Evolutionary conservation across 2,797 vertebrate species (phyloP), one percentile per base, ranked within the genome.

Genomic region (Tadarida brasiliensis): DNA sequence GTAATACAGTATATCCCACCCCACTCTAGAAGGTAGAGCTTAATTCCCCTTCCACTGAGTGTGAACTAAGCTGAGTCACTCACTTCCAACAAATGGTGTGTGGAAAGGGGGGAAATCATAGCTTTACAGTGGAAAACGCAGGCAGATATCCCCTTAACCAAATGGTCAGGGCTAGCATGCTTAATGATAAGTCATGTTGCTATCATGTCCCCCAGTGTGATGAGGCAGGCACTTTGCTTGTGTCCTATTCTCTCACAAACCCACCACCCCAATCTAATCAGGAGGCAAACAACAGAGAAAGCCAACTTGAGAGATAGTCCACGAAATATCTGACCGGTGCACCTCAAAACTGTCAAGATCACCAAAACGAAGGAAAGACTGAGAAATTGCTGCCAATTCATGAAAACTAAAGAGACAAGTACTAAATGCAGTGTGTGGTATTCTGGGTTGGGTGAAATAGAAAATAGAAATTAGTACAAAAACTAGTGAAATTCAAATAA

Each of bases 211-310:
- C 28, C 15, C 19, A 5, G 26, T 3, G 30, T 3, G 9, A 56
- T 39, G 11, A 65, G 19, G 70, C 73, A 35, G 35, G 6, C 4
- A 93, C 7, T 59, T 51, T 2, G 1, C 14, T n/a, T 59, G 1
- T 49, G 1, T n/a, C 44, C 33, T 16, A 33, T 70, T 91, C 59
- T 81, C 15, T 30, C 35, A 56, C 20, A 70, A 61, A 68, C 12
- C 9, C 78, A 68, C 26, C 56, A 28, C 10, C 3, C 16, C 28
- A 30, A 51, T 93, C 24, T 44, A 24, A 82, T 47, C 68, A 70
- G 49, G 11, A 90, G 51, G 65, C 84, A 87, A 91, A 81, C 20
- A 16, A n/a, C 30, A 74, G 22, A 30, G 73, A 83, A 88, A 94
- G 15, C 15, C 51, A 65, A 80, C 6, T 20, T 19, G 59, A 82